Conservation (phyloP, 2,113 vertebrate species). For the Zootoca vivipara region DNA sequence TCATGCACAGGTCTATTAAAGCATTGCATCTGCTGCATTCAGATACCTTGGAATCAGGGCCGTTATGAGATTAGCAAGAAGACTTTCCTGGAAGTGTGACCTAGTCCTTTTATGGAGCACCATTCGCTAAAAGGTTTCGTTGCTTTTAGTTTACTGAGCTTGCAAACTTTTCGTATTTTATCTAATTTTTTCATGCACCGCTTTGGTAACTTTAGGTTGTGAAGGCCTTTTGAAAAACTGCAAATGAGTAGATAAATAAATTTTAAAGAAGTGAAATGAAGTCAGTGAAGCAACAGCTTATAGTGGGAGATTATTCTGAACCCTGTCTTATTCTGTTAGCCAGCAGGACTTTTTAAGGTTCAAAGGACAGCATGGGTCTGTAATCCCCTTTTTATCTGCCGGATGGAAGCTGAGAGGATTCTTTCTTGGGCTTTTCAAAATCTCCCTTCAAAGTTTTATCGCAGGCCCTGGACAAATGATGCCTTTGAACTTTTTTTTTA, state of each 20-base stretch:
- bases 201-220: too few relatives aligned
- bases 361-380: neutral
- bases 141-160: too few relatives aligned
- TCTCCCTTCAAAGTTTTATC: neutral
- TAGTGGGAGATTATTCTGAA: neutral
- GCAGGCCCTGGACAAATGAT: neutral
- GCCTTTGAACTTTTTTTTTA: slow-evolving; percentile 14
- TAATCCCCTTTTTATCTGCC: neutral
- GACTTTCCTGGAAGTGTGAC: too few relatives aligned
- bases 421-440: neutral
- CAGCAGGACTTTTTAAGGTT: neutral
- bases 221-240: too few relatives aligned
- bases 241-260: too few relatives aligned
- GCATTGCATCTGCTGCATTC: neutral
- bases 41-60: neutral
- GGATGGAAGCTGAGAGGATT: neutral
- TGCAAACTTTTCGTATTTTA: too few relatives aligned
- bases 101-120: too few relatives aligned
- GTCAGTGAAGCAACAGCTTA: neutral
- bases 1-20: neutral
- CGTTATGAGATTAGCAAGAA: neutral
- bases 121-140: too few relatives aligned
- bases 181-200: too few relatives aligned
- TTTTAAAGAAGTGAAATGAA: neutral
- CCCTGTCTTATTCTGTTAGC: neutral